These are phyloP conservation scores for Apteryx owenii DNA, from an alignment of 2,113 vertebrate species.

Conservation along the genomic window DNA sequence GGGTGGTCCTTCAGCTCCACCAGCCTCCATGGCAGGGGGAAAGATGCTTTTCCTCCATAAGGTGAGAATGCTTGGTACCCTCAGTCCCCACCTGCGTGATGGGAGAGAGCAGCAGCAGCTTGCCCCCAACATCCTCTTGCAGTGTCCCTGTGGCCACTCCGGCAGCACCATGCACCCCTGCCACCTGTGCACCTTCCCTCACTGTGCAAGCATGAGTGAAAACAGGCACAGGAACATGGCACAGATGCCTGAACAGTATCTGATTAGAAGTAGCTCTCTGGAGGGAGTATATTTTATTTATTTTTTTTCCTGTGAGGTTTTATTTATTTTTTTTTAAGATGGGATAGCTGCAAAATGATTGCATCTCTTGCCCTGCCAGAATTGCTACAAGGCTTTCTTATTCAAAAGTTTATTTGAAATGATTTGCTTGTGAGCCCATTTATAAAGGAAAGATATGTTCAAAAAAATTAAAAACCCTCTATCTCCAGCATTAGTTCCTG, in stretches of 20 bases:
- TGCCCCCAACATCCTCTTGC: too few species aligned
- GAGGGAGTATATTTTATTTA: neutral
- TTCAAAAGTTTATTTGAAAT: slow-evolving; percentile 53
- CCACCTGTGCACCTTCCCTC: too few species aligned
- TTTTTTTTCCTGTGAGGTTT: neutral
- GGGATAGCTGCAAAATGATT: neutral
- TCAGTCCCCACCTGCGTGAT: too few species aligned
- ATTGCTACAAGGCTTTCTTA: neutral
- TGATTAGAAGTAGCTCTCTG: neutral
- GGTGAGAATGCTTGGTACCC: too few species aligned
- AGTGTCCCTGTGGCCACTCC: too few species aligned
- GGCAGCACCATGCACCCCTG: too few species aligned
- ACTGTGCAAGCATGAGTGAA: neutral
- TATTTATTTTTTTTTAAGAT: neutral
- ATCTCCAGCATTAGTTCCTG: neutral
- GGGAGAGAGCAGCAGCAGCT: too few species aligned
- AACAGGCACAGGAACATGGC: neutral
- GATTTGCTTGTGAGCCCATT: neutral
- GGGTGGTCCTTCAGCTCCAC: too few species aligned
- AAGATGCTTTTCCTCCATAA: neutral
- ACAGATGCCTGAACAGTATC: too few species aligned
- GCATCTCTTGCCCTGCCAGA: neutral
- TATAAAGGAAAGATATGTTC: neutral
- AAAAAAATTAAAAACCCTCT: neutral
- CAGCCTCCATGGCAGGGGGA: neutral